Base-by-base conservation (phyloP, 2,113 vertebrate genomes). In the Myrmecophaga tridactyla region DNA sequence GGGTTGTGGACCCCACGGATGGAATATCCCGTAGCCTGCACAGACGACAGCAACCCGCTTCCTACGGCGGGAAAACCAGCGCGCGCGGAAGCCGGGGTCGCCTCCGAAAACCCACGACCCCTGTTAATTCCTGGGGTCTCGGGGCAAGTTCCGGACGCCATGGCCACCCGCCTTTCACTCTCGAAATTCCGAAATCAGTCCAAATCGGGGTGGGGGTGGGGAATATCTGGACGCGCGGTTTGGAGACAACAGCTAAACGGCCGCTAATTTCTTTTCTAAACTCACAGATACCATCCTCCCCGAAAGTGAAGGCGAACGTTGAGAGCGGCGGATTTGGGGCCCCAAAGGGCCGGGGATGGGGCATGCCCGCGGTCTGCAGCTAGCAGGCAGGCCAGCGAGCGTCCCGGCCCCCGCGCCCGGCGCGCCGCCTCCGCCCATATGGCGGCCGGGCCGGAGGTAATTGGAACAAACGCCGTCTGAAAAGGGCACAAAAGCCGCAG, bases 401-500 rank as follows among this genome's bases (percentile, higher is more conserved):
- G 75, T 95, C 63, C 89, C 41, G 83, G 94, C 97, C 94, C 90
- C 69, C 23, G 96, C 90, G 95, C 89, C 23, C 21, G 56, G 95
- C 76, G 93, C 87, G 85, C 96, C 96, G 96, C 98, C 97, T 97
- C 98, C 96, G 87, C 97, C 96, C 98, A 97, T 98, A 98, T 98
- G 98, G 97, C 98, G 96, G 94, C 96, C 97, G 97, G 93, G 97
- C 97, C 94, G 96, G 97, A 86, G 98, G 98, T 96, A 98, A 98
- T 97, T 96, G 98, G 97, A 97, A 98, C 98, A 98, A 98, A 98
- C 88, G 98, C 96, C 87, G 97, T 97, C 97, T 98, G 98, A 98
- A 98, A 97, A 96, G 94, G 97, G 97, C 96, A 98, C 98, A 98
- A 98, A 98, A 98, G 97, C 98, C 97, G 97, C 98, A 98, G 98